Evolutionary conservation across 2,888 invertebrate genomes (phyloP), one percentile per base, ranked within the genome.

Genomic region (Volucella bombylans): DNA sequence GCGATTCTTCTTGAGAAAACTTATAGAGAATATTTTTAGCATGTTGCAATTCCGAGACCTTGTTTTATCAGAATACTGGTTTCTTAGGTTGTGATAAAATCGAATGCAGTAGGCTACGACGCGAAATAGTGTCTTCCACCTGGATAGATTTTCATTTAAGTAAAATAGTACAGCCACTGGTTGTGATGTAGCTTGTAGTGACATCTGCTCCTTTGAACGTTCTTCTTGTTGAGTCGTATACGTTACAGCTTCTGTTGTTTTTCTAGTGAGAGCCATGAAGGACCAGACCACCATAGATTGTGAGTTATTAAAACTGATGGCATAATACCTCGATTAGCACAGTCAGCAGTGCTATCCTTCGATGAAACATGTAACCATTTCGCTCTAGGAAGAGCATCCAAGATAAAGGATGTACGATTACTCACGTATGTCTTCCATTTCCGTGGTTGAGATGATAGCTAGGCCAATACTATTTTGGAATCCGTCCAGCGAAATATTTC

Each of bases 361-460:
- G 71, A 71, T 41, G 31, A n/a, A 14, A 71, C 59, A 18, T 71
- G 61, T 39, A 61, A 23, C 61, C 59, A 71, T 41, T 38, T 59
- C 50, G 64, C 49, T 12, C 10, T 31, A 39, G 49, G 38, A 14
- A 64, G 39, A 4, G 64, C 2, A 10, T 64, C 59, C 12, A 49
- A 71, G 31, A 61, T 71, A 11, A 59, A 61, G 9, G 61, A 72
- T 52, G 54, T 72, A 6, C 71, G 15, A 50, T 71, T 61, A 43
- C 71, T 62, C n/a, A 61, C 61, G 31, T 43, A 72, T 52, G 43
- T 72, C 15, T 72, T 72, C 61, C 71, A 72, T 61, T 72, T 72
- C 12, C 52, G 43, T n/a, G 61, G 71, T 23, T 61, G 71, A 52
- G 50, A 50, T 61, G 71, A 71, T 43, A 71, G 41, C 61, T 59